Evolutionary conservation across 1,140 invertebrate species (phyloP), one percentile per base, ranked within the genome.

Genomic region (Macrocentrus cingulum): DNA sequence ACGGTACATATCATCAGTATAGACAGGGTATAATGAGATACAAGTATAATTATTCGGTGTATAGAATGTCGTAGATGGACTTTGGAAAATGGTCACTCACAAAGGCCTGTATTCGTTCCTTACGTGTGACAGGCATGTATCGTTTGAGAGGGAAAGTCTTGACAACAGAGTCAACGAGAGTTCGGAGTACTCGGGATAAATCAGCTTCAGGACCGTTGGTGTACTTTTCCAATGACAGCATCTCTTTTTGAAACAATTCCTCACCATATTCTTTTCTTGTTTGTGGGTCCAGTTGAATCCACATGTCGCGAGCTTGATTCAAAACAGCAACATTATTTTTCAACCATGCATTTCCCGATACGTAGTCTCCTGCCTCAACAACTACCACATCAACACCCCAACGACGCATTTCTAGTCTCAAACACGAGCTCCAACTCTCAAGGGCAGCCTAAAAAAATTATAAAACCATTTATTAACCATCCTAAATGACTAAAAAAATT

Each of bases 291-390:
- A 91, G 76, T 65, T 86, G 81, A 57, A 84, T 84, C 90, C 89
- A 92, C 88, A 91, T 91, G 57, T 88, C 84, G 62, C 87, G 84
- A 4, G 89, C 89, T 76, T 92, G 89, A 64, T 88, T 85, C 42
- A 89, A 72, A 63, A 92, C 80, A 59, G 86, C 80, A 39, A 84
- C 83, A 29, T 77, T 79, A 52, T 91, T 87, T 36, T 85, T 85
- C 5, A 90, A 79, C 88, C 88, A 91, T 1, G 85, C 84, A 61
- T 85, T 89, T 67, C 90, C 89, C 5, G 89, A 86, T 1, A 89
- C 84, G 63, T 88, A 89, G 76, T 91, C 88, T 42, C 90, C 89
- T 32, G 92, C 90, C 65, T 93, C 91, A 42, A 95, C 88, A 13
- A 94, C 84, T 37, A 88, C 77, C 64, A 88, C 82, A 83, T 93